These are phyloP conservation scores for Conopomorpha cramerella DNA, from an alignment of 1,140 invertebrate genomes.

Conservation along the genomic window DNA sequence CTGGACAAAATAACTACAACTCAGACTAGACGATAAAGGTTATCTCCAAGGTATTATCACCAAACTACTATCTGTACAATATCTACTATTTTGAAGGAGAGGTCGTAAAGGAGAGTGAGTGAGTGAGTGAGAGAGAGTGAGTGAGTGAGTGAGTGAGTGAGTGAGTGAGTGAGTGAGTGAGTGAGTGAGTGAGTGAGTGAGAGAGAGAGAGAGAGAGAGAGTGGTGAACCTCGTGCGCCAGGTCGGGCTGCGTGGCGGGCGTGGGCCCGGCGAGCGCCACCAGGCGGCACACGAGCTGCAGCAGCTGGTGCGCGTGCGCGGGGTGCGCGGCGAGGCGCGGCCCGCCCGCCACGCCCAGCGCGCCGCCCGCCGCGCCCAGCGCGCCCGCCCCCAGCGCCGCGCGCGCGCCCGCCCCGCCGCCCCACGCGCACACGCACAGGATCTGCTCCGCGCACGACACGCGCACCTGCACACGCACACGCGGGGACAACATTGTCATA, in stretches of 20 bases:
- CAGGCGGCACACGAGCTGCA: conserved; percentile 13
- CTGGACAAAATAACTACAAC: no score
- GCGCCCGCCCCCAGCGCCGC: conserved; percentile 25
- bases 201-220: no score
- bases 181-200: no score
- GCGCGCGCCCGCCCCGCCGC: conserved; percentile 28
- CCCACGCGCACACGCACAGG: conserved; percentile 49
- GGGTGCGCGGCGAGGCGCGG: conserved; percentile 7
- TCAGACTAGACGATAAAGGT: no score
- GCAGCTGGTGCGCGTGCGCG: conserved; percentile 11
- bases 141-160: no score
- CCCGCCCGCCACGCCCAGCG: conserved; percentile 5
- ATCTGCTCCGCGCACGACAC: conserved; percentile 49
- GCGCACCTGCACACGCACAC: conserved; percentile 23
- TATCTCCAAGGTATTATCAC: no score
- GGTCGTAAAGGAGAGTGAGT: no score
- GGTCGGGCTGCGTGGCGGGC: not conserved
- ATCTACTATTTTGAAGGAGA: no score
- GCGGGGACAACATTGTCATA: no score
- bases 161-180: no score
- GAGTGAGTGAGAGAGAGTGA: no score
- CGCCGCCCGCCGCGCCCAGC: conserved; percentile 24
- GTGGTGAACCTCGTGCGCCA: not conserved
- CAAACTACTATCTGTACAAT: no score
- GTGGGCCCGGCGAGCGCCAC: conserved; percentile 9